A percentile compares a stretch with the other conserved stretches of the same genome.
Conservation (phyloP, 2,888 invertebrate genomes). For the Choristoneura rosaceana region DNA sequence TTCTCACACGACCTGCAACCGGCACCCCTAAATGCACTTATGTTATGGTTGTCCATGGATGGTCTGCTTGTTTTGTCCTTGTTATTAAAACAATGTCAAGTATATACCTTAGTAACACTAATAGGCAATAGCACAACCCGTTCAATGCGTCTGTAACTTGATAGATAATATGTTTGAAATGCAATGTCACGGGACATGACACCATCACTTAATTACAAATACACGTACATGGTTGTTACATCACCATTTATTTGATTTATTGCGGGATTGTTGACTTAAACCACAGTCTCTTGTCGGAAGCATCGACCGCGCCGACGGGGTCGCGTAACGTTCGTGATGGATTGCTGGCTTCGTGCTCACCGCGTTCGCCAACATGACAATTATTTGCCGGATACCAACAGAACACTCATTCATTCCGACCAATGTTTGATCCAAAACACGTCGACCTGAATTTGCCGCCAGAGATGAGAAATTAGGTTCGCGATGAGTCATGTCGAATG, state of each 20-base stretch:
- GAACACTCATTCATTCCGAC: constrained; percentile 20
- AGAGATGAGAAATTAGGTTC: constrained; percentile 56
- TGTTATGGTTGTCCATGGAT: too few species aligned
- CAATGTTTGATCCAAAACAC: constrained; percentile 34
- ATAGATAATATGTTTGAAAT: neutral
- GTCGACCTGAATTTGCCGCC: constrained; percentile 34
- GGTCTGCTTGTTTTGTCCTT: too few species aligned
- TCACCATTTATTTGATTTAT: constrained; percentile 1
- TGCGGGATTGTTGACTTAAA: constrained; percentile 44
- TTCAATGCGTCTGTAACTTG: neutral
- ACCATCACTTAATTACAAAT: neutral
- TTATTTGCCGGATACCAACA: constrained; percentile 40
- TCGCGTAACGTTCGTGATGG: constrained; percentile 51
- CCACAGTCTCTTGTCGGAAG: constrained; percentile 51
- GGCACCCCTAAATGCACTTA: too few species aligned
- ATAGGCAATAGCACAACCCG: neutral
- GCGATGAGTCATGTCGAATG: constrained; percentile 38
- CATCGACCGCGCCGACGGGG: constrained; percentile 53
- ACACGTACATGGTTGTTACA: neutral
- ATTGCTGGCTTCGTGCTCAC: constrained; percentile 46
- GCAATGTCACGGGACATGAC: neutral
- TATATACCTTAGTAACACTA: too few species aligned
- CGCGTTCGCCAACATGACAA: constrained; percentile 41
- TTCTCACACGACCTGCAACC: too few species aligned
- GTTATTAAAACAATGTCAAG: too few species aligned